phyloP scores from a whole-genome alignment of 2,113 vertebrate species.

The Rynchops niger region DNA sequence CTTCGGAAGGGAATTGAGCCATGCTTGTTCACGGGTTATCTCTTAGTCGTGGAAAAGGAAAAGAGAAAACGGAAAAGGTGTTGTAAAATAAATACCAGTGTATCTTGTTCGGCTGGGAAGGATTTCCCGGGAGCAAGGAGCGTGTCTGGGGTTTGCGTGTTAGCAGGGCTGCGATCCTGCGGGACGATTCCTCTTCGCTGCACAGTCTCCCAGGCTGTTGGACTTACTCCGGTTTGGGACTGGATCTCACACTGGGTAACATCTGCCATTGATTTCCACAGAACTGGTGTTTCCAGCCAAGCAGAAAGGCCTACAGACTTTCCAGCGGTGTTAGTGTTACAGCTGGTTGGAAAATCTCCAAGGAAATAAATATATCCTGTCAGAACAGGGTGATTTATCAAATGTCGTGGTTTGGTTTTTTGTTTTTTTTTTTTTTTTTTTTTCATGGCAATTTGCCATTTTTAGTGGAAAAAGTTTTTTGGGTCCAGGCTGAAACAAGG shows the following conservation, averaged over 20 bases:
- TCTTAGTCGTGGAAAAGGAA: not conserved
- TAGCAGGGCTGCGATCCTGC: fast-evolving
- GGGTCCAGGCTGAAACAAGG: not conserved
- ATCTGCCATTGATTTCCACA: slow-evolving; percentile 40
- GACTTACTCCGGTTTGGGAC: not conserved
- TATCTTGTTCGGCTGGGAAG: not conserved
- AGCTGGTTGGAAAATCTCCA: slow-evolving; percentile 17
- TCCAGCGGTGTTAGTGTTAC: not conserved
- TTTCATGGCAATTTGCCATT: not conserved
- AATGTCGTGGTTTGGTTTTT: not conserved
- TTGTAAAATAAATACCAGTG: not conserved
- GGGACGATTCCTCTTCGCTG: not conserved
- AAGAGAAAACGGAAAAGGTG: not conserved
- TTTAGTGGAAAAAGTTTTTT: not conserved
- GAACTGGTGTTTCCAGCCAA: slow-evolving; percentile 3
- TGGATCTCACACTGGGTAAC: not conserved
- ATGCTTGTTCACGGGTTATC: not conserved
- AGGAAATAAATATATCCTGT: not conserved
- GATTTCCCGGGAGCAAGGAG: not conserved
- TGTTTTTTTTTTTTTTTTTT: not conserved
- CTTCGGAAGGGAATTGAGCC: not conserved
- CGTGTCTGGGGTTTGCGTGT: not conserved
- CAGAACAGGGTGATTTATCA: not conserved
- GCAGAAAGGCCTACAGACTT: not conserved
- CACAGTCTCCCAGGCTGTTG: not conserved